Evolutionary conservation across 2,797 vertebrate species (phyloP).

Genomic region (Diglossa cyanea): DNA sequence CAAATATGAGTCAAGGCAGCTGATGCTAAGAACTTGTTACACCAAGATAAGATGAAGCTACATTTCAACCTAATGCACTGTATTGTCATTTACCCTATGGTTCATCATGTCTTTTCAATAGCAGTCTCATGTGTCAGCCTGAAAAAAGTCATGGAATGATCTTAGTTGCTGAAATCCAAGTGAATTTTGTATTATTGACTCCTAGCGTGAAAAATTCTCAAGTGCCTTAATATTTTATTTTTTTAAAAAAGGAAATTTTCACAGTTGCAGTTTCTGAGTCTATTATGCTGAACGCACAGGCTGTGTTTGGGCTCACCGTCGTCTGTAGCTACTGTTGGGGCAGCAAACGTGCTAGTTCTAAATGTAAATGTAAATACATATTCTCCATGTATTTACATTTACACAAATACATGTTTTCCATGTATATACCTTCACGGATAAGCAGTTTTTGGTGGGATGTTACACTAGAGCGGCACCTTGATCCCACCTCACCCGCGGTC

Average conservation of each 20-base stretch:
- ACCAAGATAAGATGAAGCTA: accelerated
- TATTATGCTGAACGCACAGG: accelerated
- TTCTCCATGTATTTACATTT: neutral
- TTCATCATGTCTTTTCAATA: neutral
- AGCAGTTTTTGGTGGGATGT: neutral
- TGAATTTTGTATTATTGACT: neutral
- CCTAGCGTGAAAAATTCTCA: neutral
- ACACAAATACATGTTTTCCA: neutral
- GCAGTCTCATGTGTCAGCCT: neutral
- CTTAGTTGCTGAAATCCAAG: neutral
- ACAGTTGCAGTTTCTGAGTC: neutral
- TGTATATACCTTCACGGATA: neutral
- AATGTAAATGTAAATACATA: neutral
- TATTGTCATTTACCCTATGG: neutral
- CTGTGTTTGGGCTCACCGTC: neutral
- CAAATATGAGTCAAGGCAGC: neutral
- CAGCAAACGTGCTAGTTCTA: neutral
- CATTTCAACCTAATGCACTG: neutral
- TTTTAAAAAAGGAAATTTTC: neutral
- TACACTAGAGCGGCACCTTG: neutral
- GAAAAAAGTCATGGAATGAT: neutral
- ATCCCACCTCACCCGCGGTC: accelerated
- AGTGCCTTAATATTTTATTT: neutral
- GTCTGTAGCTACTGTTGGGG: accelerated
- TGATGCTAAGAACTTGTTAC: neutral